These are phyloP conservation scores for Pteropus rufus DNA, from an alignment of 2,797 vertebrate genomes.

Conservation along the genomic window DNA sequence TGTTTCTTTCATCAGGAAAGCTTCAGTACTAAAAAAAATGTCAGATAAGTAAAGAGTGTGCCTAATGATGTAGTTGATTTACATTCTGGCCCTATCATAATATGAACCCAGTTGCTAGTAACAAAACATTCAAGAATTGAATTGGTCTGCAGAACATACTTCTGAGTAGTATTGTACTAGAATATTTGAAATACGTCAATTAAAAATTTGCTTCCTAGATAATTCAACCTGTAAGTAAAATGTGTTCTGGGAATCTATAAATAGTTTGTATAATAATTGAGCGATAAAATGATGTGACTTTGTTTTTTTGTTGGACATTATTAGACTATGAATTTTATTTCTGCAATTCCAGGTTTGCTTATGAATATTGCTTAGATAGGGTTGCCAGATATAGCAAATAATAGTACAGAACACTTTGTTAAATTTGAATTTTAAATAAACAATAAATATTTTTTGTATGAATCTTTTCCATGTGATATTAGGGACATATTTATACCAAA, in stretches of 20 bases:
- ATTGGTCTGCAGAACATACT: not conserved
- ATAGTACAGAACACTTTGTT: not conserved
- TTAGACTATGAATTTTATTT: not conserved
- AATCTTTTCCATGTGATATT: not conserved
- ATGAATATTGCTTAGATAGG: not conserved
- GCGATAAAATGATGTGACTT: not conserved
- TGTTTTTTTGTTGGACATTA: not conserved
- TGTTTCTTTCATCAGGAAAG: not conserved
- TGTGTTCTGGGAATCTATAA: not conserved
- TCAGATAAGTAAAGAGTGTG: not conserved
- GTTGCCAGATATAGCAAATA: not conserved
- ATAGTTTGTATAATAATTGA: not conserved
- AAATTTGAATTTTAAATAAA: not conserved
- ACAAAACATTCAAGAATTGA: not conserved
- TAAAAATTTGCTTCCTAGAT: not conserved
- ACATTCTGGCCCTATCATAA: not conserved
- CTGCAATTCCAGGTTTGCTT: not conserved
- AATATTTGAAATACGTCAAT: not conserved
- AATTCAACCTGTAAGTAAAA: not conserved
- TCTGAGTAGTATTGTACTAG: not conserved
- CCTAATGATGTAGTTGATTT: not conserved
- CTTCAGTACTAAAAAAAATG: not conserved
- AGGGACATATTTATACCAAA: not conserved
- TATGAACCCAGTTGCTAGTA: not conserved
- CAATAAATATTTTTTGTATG: not conserved